A percentile compares a stretch with the other conserved stretches of the same genome.
These are phyloP conservation scores for Tachypleus tridentatus DNA, from an alignment of 1,140 invertebrate genomes.

Conservation along the genomic window DNA sequence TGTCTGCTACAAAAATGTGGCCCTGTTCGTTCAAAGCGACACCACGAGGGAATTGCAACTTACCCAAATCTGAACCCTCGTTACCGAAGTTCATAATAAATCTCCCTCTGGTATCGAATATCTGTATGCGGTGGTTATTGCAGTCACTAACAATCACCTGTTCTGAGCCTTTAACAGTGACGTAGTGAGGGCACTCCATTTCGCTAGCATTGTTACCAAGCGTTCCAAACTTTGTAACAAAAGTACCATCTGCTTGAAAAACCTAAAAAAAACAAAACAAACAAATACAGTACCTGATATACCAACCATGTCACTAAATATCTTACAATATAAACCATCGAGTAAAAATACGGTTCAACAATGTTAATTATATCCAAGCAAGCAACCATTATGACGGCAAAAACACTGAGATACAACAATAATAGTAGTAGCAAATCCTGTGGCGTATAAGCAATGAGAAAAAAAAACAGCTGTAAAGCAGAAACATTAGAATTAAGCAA, in stretches of 20 bases:
- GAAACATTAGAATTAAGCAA: no score
- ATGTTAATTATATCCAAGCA: no score
- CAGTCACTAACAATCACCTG: conserved; percentile 85
- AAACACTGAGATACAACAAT: neutral
- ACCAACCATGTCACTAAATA: no score
- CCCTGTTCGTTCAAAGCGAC: conserved; percentile 94
- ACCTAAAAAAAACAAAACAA: conserved; percentile 47
- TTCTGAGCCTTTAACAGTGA: conserved; percentile 86
- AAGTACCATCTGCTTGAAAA: conserved; percentile 94
- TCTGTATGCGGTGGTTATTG: conserved; percentile 85
- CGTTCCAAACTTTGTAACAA: conserved; percentile 89
- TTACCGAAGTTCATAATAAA: conserved; percentile 72
- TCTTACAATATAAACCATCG: no score
- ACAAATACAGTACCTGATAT: no score
- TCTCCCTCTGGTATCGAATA: conserved; percentile 85
- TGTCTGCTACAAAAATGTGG: conserved; percentile 92
- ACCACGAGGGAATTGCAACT: conserved; percentile 91
- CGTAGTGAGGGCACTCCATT: conserved; percentile 92
- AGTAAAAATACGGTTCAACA: no score
- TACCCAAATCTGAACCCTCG: conserved; percentile 81
- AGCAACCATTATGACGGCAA: neutral
- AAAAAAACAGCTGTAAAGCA: no score
- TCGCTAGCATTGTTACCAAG: conserved; percentile 80
- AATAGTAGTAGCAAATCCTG: no score
- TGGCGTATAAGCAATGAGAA: no score